Conservation (phyloP, 2,113 vertebrate species). For the Hystrix brachyura region DNA sequence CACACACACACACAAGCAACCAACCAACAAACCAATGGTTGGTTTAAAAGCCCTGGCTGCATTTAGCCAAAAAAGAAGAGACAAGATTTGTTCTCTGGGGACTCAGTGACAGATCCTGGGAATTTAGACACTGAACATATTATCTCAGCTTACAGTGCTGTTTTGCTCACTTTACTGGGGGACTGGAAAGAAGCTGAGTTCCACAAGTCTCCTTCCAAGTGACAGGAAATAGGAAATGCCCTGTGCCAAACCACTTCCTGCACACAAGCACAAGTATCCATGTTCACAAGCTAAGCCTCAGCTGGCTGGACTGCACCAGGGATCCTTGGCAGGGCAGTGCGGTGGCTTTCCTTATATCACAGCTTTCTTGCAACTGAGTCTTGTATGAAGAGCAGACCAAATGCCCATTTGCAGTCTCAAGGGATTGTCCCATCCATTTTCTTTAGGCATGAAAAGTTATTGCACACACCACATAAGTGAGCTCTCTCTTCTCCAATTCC, state of each 20-base stretch:
- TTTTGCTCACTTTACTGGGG: neutral
- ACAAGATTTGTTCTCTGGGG: neutral
- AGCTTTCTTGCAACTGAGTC: neutral
- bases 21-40: neutral
- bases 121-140: neutral
- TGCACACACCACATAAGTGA: neutral
- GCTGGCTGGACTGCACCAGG: neutral
- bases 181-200: neutral
- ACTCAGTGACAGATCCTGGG: neutral
- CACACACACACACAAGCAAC: neutral
- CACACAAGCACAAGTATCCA: neutral
- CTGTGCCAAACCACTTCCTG: neutral
- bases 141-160: neutral
- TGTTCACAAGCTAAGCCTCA: fast-evolving
- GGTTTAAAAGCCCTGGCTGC: neutral
- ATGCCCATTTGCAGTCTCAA: neutral
- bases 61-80: neutral
- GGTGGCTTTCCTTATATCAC: neutral
- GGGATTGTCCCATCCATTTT: neutral
- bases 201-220: neutral
- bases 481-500: neutral
- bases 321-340: neutral
- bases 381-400: neutral
- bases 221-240: neutral
- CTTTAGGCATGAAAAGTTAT: neutral